Evolutionary conservation across 2,888 invertebrate species (phyloP).

Genomic region (Herminia tarsipennalis): DNA sequence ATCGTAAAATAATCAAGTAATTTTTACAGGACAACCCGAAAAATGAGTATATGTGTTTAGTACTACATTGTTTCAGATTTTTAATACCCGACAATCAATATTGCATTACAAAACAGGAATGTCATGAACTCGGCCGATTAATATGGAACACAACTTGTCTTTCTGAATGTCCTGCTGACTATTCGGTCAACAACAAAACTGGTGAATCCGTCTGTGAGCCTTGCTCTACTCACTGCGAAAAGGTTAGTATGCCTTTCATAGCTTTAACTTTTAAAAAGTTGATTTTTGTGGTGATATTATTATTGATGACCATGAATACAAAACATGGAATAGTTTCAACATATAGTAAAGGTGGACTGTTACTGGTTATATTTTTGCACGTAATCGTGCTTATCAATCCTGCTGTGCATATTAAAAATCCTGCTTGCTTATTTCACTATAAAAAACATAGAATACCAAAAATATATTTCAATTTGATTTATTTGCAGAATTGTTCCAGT

Average conservation of each 20-base stretch:
- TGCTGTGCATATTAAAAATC: too few species aligned
- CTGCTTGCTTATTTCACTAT: too few species aligned
- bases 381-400: too few species aligned
- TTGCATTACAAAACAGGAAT: slow-evolving; percentile 90
- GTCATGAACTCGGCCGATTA: slow-evolving; percentile 83
- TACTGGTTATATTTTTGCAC: too few species aligned
- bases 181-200: slow-evolving; percentile 30
- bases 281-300: too few species aligned
- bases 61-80: slow-evolving; percentile 73
- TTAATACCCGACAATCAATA: slow-evolving; percentile 84
- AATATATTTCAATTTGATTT: not conserved
- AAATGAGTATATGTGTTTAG: too few species aligned
- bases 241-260: slow-evolving; percentile 49
- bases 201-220: slow-evolving; percentile 47
- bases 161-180: slow-evolving; percentile 64
- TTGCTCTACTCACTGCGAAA: slow-evolving; percentile 60
- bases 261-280: not conserved
- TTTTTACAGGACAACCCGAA: too few species aligned
- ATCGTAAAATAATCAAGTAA: too few species aligned
- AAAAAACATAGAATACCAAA: too few species aligned
- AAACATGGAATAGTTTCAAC: too few species aligned
- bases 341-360: too few species aligned
- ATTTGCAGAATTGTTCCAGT: slow-evolving; percentile 83
- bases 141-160: slow-evolving; percentile 88
- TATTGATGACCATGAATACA: too few species aligned